Conservation (phyloP, 2,797 vertebrate genomes). For the Artibeus jamaicensis region DNA sequence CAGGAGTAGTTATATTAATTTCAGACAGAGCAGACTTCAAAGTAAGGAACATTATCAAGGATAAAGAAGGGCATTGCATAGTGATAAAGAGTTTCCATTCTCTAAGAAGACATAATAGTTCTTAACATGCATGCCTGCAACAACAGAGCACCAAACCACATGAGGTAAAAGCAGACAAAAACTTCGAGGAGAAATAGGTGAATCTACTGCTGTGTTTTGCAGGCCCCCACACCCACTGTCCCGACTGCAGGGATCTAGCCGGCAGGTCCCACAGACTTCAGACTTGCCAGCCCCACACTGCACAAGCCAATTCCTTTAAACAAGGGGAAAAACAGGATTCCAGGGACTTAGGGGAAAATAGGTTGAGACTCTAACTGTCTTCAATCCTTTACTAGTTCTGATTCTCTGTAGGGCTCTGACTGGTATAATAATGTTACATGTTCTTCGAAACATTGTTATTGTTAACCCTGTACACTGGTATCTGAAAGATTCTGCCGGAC, state of each 20-base stretch:
- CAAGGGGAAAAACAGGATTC: not conserved
- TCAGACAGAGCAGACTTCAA: not conserved
- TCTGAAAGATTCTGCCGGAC: constrained; percentile 9
- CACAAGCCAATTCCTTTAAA: not conserved
- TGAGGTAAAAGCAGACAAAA: not conserved
- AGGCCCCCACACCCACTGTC: not conserved
- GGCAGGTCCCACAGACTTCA: not conserved
- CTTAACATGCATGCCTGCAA: not conserved
- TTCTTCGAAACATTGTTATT: not conserved
- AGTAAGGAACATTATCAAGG: not conserved
- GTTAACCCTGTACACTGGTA: not conserved
- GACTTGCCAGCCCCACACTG: not conserved
- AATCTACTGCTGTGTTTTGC: not conserved
- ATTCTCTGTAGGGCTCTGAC: not conserved
- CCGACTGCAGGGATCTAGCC: not conserved
- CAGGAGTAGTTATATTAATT: not conserved
- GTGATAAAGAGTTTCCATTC: not conserved
- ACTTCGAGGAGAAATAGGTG: not conserved
- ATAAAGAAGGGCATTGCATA: not conserved
- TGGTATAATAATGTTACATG: not conserved
- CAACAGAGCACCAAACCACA: not conserved
- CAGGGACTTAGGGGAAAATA: not conserved
- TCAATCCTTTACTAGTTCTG: not conserved
- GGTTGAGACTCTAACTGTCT: not conserved
- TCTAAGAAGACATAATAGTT: not conserved